These are phyloP conservation scores for Lucinisca nassula DNA, from an alignment of 2,888 invertebrate species.

Conservation along the genomic window DNA sequence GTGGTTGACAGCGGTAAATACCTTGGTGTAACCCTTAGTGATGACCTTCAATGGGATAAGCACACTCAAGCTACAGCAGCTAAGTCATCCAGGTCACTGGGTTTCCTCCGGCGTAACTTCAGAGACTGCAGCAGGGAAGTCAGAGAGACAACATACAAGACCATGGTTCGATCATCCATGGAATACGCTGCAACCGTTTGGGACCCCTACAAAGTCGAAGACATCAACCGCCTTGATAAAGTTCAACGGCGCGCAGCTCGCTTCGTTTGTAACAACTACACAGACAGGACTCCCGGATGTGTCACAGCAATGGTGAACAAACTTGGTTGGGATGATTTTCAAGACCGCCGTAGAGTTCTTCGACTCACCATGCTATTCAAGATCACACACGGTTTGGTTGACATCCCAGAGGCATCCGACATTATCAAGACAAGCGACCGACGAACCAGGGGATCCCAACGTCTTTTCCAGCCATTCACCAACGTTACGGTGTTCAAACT, in stretches of 20 bases:
- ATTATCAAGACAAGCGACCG: not conserved
- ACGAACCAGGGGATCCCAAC: not conserved
- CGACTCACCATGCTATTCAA: slow-evolving; percentile 31
- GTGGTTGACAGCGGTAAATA: not conserved
- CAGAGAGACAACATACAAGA: no score
- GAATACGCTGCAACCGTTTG: slow-evolving; percentile 17
- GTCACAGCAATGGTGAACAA: not conserved
- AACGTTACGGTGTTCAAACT: slow-evolving; percentile 12
- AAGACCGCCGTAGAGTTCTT: slow-evolving; percentile 3
- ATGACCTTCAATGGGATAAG: no score
- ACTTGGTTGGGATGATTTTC: slow-evolving; percentile 18
- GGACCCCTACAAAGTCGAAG: slow-evolving; percentile 3
- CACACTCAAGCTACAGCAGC: slow-evolving; percentile 8
- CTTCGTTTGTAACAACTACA: no score
- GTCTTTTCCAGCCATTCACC: not conserved
- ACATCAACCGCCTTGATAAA: slow-evolving; percentile 12
- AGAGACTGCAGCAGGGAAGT: no score
- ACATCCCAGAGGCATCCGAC: not conserved
- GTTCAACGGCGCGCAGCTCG: slow-evolving; percentile 7
- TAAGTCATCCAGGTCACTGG: not conserved
- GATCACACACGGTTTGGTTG: not conserved
- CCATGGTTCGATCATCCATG: slow-evolving; percentile 25
- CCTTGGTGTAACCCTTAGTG: slow-evolving; percentile 3
- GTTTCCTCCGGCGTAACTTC: no score
- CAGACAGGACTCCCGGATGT: not conserved